Base-by-base conservation (phyloP, 2,113 vertebrate species). In the Scomber colias region DNA sequence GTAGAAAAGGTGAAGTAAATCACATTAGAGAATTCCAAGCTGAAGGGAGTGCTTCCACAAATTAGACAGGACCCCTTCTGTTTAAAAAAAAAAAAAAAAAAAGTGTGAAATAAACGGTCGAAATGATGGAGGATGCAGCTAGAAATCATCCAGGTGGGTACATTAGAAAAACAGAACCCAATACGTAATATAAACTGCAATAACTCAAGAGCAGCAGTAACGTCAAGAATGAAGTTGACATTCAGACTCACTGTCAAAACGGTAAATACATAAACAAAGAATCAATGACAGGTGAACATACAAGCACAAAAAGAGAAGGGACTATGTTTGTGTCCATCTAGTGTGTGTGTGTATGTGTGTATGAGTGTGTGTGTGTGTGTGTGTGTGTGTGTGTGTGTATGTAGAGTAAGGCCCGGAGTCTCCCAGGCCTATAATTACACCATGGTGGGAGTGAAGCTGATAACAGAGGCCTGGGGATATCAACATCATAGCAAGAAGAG, bases 341-440 rank as follows among this genome's bases (percentile, higher is more conserved):
- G 61, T 62, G 21, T 78, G 53, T 80, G 71, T 78, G 50, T 75
- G 16, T 67, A 24, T 71, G 45, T 61, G 35, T 78, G 55, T 49
- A 57, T 51, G 31, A 60, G 66, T 66, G 67, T 76, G 64, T 68
- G 66, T 69, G 17, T 66, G 51, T 77, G 27, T 51, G 71, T 71
- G 45, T 64, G 51, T 78, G 35, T 40, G 31, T 35, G 35, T 40
- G 35, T 40, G 31, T 35, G 35, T 40, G 35, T 78, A n/a, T 12
- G 60, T 63, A 56, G 46, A 63, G 76, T 66, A 69, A 82, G 67
- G 69, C 82, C 16, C 15, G 79, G 83, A 91, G 77, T 84, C 84
- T 89, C 83, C 78, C 73, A 86, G 81, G 75, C 86, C 76, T 88
- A 79, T 95, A 91, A 94, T 95, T 95, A 94, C 90, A 92, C 77